phyloP scores from a whole-genome alignment of 2,113 vertebrate genomes.

The Amblyornis subalaris region DNA sequence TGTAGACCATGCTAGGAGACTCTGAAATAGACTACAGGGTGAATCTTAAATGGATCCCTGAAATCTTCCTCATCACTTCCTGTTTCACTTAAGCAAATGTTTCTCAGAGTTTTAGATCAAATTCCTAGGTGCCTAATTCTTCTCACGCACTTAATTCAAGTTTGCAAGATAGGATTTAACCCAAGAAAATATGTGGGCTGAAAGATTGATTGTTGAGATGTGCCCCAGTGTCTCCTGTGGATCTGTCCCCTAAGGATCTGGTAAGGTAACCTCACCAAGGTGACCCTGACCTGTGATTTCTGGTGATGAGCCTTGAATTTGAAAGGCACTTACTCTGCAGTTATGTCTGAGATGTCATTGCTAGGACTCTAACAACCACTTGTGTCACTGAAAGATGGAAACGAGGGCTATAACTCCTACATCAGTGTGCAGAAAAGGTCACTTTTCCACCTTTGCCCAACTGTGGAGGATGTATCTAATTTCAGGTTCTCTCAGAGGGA shows the following conservation, averaged over 20 bases:
- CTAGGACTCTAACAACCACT: not conserved
- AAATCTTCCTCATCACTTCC: not conserved
- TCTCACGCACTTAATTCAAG: not conserved
- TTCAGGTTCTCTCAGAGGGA: not conserved
- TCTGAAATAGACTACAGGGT: not conserved
- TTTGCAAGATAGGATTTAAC: not conserved
- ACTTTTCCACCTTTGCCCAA: not conserved
- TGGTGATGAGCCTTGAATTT: not conserved
- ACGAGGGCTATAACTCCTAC: not conserved
- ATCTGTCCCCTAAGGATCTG: not conserved
- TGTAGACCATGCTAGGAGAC: not conserved
- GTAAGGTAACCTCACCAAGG: not conserved
- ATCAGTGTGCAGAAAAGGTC: not conserved
- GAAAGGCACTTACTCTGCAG: not conserved
- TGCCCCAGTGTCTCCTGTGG: not conserved
- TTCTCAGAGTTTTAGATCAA: not conserved
- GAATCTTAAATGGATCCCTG: not conserved
- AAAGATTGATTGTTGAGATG: not conserved
- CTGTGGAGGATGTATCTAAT: not conserved
- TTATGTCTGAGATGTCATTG: not conserved
- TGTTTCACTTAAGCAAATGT: not conserved
- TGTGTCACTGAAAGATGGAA: not conserved
- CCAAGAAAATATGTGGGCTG: not conserved
- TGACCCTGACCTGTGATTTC: not conserved
- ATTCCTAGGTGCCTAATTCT: not conserved